A percentile compares a stretch with the other conserved stretches of the same genome.
Evolutionary conservation across 2,888 invertebrate species (phyloP).

Genomic region (Tinea semifulvella): DNA sequence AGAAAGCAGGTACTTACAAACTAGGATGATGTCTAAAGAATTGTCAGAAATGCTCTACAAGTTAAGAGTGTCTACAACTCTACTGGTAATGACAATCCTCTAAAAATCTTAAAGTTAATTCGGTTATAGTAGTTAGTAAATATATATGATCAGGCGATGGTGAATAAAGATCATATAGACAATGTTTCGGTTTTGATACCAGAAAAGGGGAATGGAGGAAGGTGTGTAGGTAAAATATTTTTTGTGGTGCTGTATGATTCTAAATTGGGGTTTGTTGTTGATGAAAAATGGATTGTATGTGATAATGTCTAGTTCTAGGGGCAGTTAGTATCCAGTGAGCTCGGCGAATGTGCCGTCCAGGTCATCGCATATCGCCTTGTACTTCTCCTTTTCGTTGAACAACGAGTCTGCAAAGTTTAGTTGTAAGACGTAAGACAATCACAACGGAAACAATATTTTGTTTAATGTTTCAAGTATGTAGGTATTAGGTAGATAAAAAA

Average conservation of each 20-base stretch:
- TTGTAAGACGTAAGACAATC: conserved; percentile 11
- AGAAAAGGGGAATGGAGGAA: not conserved
- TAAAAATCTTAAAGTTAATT: conserved; percentile 26
- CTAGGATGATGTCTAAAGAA: conserved; percentile 30
- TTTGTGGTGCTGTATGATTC: too few species aligned
- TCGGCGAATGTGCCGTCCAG: conserved; percentile 97
- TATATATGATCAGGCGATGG: too few species aligned
- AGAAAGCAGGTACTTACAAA: conserved; percentile 41
- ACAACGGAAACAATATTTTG: not conserved
- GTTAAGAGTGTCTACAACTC: conserved; percentile 23
- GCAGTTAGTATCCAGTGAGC: conserved; percentile 91
- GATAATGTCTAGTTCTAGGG: conserved; percentile 24
- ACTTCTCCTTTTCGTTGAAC: conserved; percentile 90
- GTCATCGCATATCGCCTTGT: conserved; percentile 98
- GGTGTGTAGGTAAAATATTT: not conserved
- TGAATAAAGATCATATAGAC: too few species aligned
- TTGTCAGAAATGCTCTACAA: conserved; percentile 26
- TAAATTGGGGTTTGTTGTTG: conserved; percentile 13
- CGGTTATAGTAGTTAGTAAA: conserved; percentile 9
- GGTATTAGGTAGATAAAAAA: conserved; percentile 7
- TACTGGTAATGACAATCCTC: conserved; percentile 29
- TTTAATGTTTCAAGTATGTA: conserved; percentile 7
- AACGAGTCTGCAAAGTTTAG: conserved; percentile 76
- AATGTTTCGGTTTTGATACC: too few species aligned
- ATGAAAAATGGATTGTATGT: conserved; percentile 28